Evolutionary conservation across 2,888 invertebrate genomes (phyloP).

Genomic region (Morpho deidamia): DNA sequence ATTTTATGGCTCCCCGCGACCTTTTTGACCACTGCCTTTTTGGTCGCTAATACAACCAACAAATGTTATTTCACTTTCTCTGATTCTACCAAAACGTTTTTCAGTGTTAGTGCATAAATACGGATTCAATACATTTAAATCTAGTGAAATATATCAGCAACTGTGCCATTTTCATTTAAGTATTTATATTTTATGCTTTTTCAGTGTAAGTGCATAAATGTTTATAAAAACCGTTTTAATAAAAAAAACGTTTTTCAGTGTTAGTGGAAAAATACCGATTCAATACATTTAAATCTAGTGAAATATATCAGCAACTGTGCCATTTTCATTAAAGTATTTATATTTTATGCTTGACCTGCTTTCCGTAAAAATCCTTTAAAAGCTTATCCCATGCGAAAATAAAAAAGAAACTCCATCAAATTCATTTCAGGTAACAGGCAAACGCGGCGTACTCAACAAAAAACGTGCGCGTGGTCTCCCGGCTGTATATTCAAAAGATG

Average conservation of each 20-base stretch:
- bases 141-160: background rate
- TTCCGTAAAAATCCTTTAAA: conserved; percentile 8
- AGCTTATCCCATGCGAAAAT: conserved; percentile 4
- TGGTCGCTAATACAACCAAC: too few relatives aligned
- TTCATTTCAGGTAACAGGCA: conserved; percentile 15
- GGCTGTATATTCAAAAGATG: conserved; percentile 23
- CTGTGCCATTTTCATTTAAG: background rate
- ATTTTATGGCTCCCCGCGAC: too few relatives aligned
- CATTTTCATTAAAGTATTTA: background rate
- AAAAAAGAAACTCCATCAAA: conserved; percentile 13
- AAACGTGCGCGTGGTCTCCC: conserved; percentile 15
- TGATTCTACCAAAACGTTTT: too few relatives aligned
- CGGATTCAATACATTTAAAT: too few relatives aligned
- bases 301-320: background rate
- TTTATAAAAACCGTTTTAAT: too few relatives aligned
- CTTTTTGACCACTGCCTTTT: too few relatives aligned
- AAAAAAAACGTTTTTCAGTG: too few relatives aligned
- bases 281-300: too few relatives aligned
- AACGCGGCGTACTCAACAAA: conserved; percentile 9
- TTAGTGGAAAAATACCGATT: too few relatives aligned
- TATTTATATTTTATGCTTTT: conserved; percentile 2
- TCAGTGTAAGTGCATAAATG: too few relatives aligned
- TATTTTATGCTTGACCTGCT: conserved; percentile 5
- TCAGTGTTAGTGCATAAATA: too few relatives aligned
- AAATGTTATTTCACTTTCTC: too few relatives aligned